Conservation (phyloP, 64 coral and sea anemone species). For the Montipora efflorescens region DNA sequence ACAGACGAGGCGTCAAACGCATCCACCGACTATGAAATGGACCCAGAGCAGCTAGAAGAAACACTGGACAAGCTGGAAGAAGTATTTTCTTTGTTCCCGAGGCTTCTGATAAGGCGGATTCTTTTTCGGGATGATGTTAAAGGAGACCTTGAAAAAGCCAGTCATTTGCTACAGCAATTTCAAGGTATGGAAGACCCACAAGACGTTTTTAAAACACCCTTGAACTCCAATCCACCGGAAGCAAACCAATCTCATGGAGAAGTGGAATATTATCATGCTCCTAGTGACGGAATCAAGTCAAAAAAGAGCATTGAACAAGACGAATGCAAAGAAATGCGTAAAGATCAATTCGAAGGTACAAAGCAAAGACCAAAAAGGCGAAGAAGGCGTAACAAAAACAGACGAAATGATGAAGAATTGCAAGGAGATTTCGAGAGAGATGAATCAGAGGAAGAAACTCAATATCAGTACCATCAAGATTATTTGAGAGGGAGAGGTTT, state of each 20-base stretch:
- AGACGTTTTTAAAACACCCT: background rate
- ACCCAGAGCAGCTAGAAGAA: slow-evolving; percentile 18
- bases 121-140: slow-evolving; percentile 64
- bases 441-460: background rate
- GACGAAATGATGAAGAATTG: background rate
- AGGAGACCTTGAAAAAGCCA: slow-evolving; percentile 34
- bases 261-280: background rate
- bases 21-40: slow-evolving; percentile 16
- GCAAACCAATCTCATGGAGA: background rate
- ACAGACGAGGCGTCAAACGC: background rate
- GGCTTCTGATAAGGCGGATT: slow-evolving; percentile 36
- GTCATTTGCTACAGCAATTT: slow-evolving; percentile 37
- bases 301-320: background rate
- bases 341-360: background rate
- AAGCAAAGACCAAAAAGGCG: background rate
- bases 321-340: background rate
- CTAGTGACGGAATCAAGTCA: too few species aligned
- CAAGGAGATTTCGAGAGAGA: background rate
- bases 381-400: slow-evolving; percentile 4
- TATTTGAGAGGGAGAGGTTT: background rate
- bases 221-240: background rate
- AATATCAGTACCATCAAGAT: background rate
- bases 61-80: slow-evolving; percentile 15
- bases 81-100: slow-evolving; percentile 29
- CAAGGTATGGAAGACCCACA: slow-evolving; percentile 46